Conservation (phyloP, 2,113 vertebrate species). For the Pterocles burchelli region DNA sequence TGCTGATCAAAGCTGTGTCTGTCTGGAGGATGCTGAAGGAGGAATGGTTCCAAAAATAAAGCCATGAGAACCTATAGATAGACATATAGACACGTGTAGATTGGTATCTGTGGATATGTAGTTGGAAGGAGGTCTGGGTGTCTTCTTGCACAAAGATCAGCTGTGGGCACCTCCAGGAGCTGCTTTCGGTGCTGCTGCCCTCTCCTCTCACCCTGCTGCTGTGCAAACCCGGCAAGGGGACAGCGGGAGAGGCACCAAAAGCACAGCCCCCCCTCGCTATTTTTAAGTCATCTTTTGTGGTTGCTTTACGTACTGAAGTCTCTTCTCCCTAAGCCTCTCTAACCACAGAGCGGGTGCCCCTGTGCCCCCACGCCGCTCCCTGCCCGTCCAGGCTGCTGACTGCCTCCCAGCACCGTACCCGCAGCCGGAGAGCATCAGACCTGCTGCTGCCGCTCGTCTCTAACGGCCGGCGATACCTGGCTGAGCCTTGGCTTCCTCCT, state of each 20-base stretch:
- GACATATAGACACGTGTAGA: accelerated
- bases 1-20: not conserved
- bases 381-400: not conserved
- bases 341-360: not conserved
- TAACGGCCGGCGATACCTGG: not conserved
- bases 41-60: not conserved
- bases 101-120: not conserved
- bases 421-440: not conserved
- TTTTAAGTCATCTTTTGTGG: not conserved
- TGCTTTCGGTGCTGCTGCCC: too few species aligned
- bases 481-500: not conserved
- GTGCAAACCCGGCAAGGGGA: too few species aligned
- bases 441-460: not conserved
- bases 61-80: not conserved
- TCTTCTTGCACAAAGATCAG: too few species aligned
- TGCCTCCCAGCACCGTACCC: not conserved
- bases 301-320: not conserved
- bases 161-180: too few species aligned
- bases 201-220: too few species aligned
- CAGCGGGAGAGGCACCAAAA: too few species aligned
- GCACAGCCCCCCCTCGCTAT: not conserved
- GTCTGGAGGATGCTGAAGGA: not conserved
- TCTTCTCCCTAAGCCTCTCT: not conserved
- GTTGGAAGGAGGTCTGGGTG: not conserved
- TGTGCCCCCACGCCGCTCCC: accelerated